These are phyloP conservation scores for Zaprionus camerounensis DNA, from an alignment of 1,140 invertebrate genomes.

Conservation along the genomic window DNA sequence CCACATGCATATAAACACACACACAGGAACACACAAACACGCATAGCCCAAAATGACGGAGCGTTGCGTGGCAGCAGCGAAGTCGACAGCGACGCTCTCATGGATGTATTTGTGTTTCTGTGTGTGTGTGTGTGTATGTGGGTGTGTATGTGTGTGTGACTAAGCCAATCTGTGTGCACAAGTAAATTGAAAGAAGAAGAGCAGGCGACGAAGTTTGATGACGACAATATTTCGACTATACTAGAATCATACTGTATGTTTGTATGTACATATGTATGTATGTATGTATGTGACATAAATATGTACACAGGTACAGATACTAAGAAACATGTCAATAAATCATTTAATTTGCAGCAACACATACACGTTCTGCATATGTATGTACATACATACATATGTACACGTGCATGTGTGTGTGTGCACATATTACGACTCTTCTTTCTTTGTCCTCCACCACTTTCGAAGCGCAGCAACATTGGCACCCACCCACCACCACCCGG, in stretches of 20 bases:
- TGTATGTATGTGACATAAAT: not conserved
- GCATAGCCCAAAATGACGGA: slow-evolving; percentile 54
- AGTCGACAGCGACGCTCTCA: slow-evolving; percentile 32
- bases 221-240: slow-evolving; percentile 54
- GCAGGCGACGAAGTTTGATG: slow-evolving; percentile 65
- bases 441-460: not conserved
- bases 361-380: not conserved
- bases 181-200: slow-evolving; percentile 39
- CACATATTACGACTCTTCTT: not conserved
- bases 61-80: slow-evolving; percentile 42
- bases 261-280: not conserved
- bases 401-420: not conserved
- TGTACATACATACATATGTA: not conserved
- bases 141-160: slow-evolving; percentile 35
- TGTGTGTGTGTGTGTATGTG: slow-evolving; percentile 38
- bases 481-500: not conserved
- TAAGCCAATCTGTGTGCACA: slow-evolving; percentile 54
- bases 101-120: slow-evolving; percentile 14
- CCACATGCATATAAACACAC: slow-evolving; percentile 24
- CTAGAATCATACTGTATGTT: slow-evolving; percentile 62
- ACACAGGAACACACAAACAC: slow-evolving; percentile 35
- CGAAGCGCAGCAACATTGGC: not conserved
- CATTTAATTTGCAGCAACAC: not conserved
- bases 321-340: not conserved
- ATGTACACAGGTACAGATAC: slow-evolving; percentile 4